Evolutionary conservation across 2,888 invertebrate genomes (phyloP).

Genomic region (Herminia tarsipennalis): DNA sequence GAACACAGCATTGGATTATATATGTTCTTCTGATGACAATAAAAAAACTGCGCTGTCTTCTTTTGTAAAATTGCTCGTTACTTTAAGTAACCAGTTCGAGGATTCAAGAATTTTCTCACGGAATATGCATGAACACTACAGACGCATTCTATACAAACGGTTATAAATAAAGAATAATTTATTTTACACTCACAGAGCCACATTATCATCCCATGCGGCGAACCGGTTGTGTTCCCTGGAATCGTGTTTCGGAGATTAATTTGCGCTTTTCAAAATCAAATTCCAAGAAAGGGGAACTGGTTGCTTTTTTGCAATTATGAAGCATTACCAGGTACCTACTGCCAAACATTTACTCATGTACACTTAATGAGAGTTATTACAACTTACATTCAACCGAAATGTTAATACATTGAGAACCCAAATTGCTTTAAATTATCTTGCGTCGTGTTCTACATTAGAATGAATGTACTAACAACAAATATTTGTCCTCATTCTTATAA

Average conservation of each 20-base stretch:
- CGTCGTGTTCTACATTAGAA: background rate
- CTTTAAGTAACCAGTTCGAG: conserved; percentile 34
- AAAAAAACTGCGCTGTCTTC: background rate
- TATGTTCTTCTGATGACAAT: background rate
- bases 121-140: conserved; percentile 15
- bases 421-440: conserved; percentile 11
- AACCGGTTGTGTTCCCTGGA: conserved; percentile 40
- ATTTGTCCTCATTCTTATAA: too few relatives aligned
- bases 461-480: too few relatives aligned
- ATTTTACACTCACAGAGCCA: conserved; percentile 23
- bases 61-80: background rate
- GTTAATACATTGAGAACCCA: conserved; percentile 9
- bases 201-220: conserved; percentile 43
- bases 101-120: conserved; percentile 25
- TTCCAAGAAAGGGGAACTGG: conserved; percentile 19
- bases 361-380: too few relatives aligned
- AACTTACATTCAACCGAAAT: background rate
- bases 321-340: too few relatives aligned
- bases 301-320: conserved; percentile 6
- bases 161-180: conserved; percentile 12
- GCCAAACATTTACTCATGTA: too few relatives aligned
- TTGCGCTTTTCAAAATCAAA: conserved; percentile 14
- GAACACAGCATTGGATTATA: too few relatives aligned
- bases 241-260: conserved; percentile 31
- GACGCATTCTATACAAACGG: conserved; percentile 15